Conservation (phyloP, 2,797 vertebrate genomes). For the Pipistrellus pipistrellus region DNA sequence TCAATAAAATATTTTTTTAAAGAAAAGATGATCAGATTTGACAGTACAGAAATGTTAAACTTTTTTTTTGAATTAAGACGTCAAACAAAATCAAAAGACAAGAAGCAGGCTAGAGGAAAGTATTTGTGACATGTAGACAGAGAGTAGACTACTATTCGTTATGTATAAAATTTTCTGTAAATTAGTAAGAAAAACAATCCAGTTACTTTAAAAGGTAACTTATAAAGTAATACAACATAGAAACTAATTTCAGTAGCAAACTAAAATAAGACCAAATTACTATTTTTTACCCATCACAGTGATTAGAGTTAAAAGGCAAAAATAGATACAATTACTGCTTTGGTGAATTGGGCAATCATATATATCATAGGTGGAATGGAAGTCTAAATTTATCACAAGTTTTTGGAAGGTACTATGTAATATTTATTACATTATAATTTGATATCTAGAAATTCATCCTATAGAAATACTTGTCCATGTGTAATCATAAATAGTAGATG, state of each 20-base stretch:
- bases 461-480: neutral
- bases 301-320: slow-evolving; percentile 52
- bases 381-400: neutral
- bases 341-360: neutral
- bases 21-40: slow-evolving; percentile 31
- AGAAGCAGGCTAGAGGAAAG: slow-evolving; percentile 7
- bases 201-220: slow-evolving; percentile 39
- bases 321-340: neutral
- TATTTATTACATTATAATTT: slow-evolving; percentile 44
- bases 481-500: neutral
- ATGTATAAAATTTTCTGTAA: slow-evolving; percentile 3
- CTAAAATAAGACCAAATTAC: neutral
- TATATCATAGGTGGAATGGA: neutral
- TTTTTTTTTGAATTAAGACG: neutral
- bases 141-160: neutral
- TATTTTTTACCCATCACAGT: neutral
- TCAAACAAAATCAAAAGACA: slow-evolving; percentile 44
- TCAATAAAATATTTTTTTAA: neutral
- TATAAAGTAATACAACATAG: slow-evolving; percentile 35
- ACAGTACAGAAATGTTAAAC: slow-evolving; percentile 12
- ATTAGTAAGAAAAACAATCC: slow-evolving; percentile 23
- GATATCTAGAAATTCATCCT: slow-evolving; percentile 29
- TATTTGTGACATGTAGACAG: neutral
- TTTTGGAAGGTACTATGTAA: neutral
- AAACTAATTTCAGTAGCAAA: slow-evolving; percentile 47